Evolutionary conservation across 2,888 invertebrate species (phyloP), one percentile per base, ranked within the genome.

Genomic region (Lasioglossum zephyrum): DNA sequence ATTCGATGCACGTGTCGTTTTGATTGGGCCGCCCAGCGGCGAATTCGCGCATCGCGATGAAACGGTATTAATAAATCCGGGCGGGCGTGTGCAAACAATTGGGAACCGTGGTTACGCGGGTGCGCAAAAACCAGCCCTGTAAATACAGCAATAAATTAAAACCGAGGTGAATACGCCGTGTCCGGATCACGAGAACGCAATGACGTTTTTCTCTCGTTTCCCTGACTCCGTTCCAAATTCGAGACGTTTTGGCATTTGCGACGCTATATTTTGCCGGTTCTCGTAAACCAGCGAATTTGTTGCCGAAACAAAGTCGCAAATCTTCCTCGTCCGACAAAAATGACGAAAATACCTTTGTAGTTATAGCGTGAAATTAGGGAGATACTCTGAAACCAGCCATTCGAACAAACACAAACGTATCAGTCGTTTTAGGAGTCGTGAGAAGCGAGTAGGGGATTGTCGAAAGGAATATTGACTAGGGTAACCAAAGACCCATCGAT

Each of bases 211-310:
- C 88, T 72, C 80, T 49, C 57, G 81, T 39, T 80, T 74, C 63
- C 31, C 84, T 91, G 91, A 91, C 77, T 79, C 77, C 74, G 31
- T 87, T 90, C 89, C 91, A 90, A 90, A 78, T 84, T 75, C 57
- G 16, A 69, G 57, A 41, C 70, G 31, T 83, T 86, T 81, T 90
- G 90, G 88, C 86, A 80, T 77, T 70, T 9, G 22, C 13, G 5
- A 36, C 36, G 22, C 0, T 39, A 22, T 36, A 53, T 73, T 13
- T 73, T 53, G 11, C 13, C 73, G 47, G 47, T 41, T 74, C 36
- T 22, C n/a, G 18, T 72, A 70, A 70, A 70, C n/a, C 41, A 41
- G 6, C 41, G 13, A 41, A 41, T 72, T 44, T 41, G 41, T 31
- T 49, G 31, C 26, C 18, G 16, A 36, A 76, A 47, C 44, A 41